Evolutionary conservation across 2,888 invertebrate species (phyloP).

Genomic region (Dryococelus australis): DNA sequence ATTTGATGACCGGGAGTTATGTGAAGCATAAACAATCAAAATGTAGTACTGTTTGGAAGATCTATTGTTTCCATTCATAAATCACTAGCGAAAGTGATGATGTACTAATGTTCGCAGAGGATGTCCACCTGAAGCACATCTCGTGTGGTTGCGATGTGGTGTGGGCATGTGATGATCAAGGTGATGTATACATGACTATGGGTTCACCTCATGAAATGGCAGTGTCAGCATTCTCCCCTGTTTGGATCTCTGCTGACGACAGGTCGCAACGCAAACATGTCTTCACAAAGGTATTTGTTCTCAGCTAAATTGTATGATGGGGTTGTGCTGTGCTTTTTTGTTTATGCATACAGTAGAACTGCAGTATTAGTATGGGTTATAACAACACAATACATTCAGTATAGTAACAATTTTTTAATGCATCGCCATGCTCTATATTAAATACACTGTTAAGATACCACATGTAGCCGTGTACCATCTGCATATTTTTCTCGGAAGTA

Average conservation of each 20-base stretch:
- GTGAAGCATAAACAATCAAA: too few species aligned
- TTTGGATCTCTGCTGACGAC: slow-evolving; percentile 59
- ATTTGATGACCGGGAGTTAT: too few species aligned
- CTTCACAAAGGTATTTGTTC: slow-evolving; percentile 53
- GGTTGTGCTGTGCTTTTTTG: background rate
- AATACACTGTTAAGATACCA: too few species aligned
- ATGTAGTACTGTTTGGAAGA: too few species aligned
- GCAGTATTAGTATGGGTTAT: background rate
- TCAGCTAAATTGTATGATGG: background rate
- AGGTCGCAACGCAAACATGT: slow-evolving; percentile 51
- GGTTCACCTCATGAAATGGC: slow-evolving; percentile 58
- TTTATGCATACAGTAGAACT: background rate
- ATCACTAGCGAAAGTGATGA: too few species aligned
- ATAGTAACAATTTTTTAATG: too few species aligned
- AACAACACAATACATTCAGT: too few species aligned
- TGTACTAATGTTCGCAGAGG: slow-evolving; percentile 32
- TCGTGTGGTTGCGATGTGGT: slow-evolving; percentile 59
- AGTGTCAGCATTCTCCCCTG: slow-evolving; percentile 57
- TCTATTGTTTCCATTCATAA: too few species aligned
- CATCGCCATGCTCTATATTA: too few species aligned
- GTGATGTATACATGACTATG: slow-evolving; percentile 60
- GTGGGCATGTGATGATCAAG: slow-evolving; percentile 61
- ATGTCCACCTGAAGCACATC: slow-evolving; percentile 56
- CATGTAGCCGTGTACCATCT: too few species aligned
- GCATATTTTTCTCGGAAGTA: too few species aligned